Evolutionary conservation across 2,888 invertebrate species (phyloP), one percentile per base, ranked within the genome.

Genomic region (Tenthredo amoena): DNA sequence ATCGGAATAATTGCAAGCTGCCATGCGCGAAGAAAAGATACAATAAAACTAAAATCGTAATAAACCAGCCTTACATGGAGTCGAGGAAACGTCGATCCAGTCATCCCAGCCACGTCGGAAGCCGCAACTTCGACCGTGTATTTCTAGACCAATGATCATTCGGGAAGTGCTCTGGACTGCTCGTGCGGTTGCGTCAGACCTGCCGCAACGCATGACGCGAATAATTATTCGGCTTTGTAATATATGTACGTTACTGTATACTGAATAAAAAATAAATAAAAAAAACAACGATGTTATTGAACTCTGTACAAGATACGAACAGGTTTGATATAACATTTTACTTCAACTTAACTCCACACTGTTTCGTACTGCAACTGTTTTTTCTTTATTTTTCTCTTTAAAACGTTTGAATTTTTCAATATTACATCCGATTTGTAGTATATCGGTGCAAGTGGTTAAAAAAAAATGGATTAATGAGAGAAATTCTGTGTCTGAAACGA

Each of bases 11-110:
- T 43, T 74, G 31, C 21, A 1, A 43, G 74, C 43, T 43, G 74
- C 43, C 43, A 74, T 40, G 43, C 26, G 43, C 43, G 43, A 21
- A 74, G n/a, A 10, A 74, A 43, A 21, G 34, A 34, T 26, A 34
- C 21, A 68, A 34, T 31, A 34, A 34, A 68, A 68, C 12, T 18
- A 31, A 18, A 68, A 68, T 68, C n/a, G n/a, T 62, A 62, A 62
- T 62, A 62, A 62, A 21, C 3, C 26, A 62, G 62, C 77, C 55
- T 77, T 77, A 77, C 18, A 77, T 31, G 50, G 77, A 55, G 77
- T 47, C 31, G 50, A 77, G 77, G 77, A 77, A 77, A 77, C 55
- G 50, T 55, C 77, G 55, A 55, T 74, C 43, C 74, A 74, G 43
- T 43, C 43, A 43, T n/a, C 74, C 43, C 74, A 26, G 21, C 74